These are phyloP conservation scores for Phenganax marumi DNA, from an alignment of 92 coral and sea anemone species.

Conservation along the genomic window DNA sequence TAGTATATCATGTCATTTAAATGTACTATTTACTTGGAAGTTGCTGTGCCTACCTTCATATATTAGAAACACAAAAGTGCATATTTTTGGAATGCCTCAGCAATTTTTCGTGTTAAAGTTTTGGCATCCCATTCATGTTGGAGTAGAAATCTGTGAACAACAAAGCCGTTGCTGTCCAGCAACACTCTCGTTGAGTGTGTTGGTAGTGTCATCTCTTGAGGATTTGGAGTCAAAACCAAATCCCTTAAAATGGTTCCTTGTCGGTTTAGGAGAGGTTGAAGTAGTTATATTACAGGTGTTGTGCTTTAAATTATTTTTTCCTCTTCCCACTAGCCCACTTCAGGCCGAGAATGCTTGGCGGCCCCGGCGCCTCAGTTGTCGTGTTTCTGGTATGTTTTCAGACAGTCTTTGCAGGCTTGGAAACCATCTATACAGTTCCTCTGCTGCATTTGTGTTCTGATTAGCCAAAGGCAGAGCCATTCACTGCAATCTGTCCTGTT, in stretches of 20 bases:
- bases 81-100: slow-evolving; percentile 40
- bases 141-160: slow-evolving; percentile 41
- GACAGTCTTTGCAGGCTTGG: neutral
- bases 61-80: slow-evolving; percentile 24
- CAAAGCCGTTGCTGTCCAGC: slow-evolving; percentile 45
- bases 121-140: too few relatives aligned
- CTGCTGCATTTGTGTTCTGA: neutral
- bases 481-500: too few relatives aligned
- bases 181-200: slow-evolving; percentile 32
- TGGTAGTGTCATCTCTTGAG: slow-evolving; percentile 37
- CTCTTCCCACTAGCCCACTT: too few relatives aligned
- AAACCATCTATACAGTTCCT: neutral
- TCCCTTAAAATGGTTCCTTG: neutral
- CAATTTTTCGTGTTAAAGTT: too few relatives aligned
- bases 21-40: too few relatives aligned
- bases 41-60: slow-evolving; percentile 36
- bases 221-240: slow-evolving; percentile 40
- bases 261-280: neutral
- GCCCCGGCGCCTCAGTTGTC: too few relatives aligned
- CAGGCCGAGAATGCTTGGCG: too few relatives aligned
- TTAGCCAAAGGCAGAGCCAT: too few relatives aligned
- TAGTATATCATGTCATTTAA: too few relatives aligned
- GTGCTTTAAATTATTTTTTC: too few relatives aligned
- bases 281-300: neutral
- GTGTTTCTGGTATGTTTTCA: neutral